Evolutionary conservation across 2,797 vertebrate genomes (phyloP).

Genomic region (Megaceryle alcyon): DNA sequence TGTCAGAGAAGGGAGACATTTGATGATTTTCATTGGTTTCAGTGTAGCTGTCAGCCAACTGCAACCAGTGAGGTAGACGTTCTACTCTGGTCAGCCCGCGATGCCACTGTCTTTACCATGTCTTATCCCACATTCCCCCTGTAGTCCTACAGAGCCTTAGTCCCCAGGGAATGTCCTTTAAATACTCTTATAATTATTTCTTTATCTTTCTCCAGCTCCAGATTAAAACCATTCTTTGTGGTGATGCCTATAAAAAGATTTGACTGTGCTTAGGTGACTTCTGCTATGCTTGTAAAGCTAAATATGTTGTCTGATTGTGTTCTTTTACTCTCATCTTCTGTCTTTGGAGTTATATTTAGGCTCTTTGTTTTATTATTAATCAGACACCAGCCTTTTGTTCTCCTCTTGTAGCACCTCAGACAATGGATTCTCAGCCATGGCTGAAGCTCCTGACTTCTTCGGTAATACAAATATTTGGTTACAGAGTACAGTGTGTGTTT

Average conservation of each 20-base stretch:
- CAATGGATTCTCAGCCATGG: not conserved
- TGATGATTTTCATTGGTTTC: not conserved
- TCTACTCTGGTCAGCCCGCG: not conserved
- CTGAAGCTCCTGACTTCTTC: constrained; percentile 4
- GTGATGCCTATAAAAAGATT: not conserved
- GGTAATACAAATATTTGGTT: constrained; percentile 36
- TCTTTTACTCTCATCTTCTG: not conserved
- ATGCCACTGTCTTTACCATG: not conserved
- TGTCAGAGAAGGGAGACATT: not conserved
- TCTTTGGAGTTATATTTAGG: not conserved
- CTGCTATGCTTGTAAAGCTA: not conserved
- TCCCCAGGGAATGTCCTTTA: not conserved
- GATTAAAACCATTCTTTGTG: not conserved
- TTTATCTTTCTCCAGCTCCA: not conserved
- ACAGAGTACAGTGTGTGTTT: constrained; percentile 18
- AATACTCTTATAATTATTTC: not conserved
- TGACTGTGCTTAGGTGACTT: not conserved
- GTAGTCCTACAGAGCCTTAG: not conserved
- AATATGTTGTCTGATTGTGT: not conserved
- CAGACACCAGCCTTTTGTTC: not conserved
- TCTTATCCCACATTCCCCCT: not conserved
- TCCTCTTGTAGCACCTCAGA: not conserved
- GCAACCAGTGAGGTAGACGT: not conserved
- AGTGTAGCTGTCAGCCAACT: not conserved
- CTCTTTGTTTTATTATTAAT: constrained; percentile 36